These are phyloP conservation scores for Entelurus aequoreus DNA, from an alignment of 2,113 vertebrate species.

Conservation along the genomic window DNA sequence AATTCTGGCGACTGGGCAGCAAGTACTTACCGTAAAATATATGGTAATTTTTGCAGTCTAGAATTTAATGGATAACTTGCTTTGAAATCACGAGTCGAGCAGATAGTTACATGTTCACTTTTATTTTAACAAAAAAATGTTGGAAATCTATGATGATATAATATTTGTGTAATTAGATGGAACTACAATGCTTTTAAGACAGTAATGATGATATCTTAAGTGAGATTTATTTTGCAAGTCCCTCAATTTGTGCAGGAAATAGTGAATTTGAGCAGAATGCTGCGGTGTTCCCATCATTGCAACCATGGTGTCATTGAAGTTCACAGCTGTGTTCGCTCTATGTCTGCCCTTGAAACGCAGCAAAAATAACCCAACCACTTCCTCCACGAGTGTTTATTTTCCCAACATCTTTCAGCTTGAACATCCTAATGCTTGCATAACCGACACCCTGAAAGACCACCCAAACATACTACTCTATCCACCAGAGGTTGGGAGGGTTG, in stretches of 20 bases:
- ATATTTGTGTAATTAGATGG: no score
- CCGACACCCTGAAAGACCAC: conserved; percentile 7
- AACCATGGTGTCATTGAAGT: not conserved
- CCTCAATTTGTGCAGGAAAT: not conserved
- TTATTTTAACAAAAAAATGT: no score
- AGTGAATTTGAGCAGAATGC: not conserved
- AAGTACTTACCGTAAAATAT: no score
- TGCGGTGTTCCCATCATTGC: not conserved
- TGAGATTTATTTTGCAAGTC: not conserved
- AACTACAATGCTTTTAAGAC: conserved; percentile 4
- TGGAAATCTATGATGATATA: no score
- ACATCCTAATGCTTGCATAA: conserved; percentile 10
- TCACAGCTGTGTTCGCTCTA: conserved; percentile 29
- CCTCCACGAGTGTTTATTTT: conserved; percentile 30
- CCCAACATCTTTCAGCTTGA: conserved; percentile 38
- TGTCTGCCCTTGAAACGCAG: conserved; percentile 8
- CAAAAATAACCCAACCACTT: conserved; percentile 14
- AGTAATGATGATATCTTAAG: conserved; percentile 3
- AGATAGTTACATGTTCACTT: no score
- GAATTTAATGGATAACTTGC: no score
- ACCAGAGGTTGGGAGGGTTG: not conserved
- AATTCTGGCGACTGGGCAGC: no score
- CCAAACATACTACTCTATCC: conserved; percentile 7
- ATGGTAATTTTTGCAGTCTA: no score
- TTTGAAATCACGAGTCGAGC: no score